Evolutionary conservation across 2,113 vertebrate genomes (phyloP), one percentile per base, ranked within the genome.

Genomic region (Xenopus laevis): DNA sequence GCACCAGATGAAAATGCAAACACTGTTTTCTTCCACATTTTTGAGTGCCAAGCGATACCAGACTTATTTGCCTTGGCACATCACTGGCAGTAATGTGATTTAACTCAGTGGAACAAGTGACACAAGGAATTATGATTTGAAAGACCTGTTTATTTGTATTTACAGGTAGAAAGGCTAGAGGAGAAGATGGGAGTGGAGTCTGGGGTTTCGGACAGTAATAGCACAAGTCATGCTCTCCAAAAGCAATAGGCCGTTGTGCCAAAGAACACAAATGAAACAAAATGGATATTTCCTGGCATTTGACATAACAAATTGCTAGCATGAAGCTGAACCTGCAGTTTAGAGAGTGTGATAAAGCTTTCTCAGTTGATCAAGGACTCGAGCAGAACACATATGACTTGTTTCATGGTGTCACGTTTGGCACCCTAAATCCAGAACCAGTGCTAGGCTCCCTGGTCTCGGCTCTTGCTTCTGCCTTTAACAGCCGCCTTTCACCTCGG

Each of bases 221-320:
- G 15, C 59, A 52, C 10, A 15, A 50, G 13, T 27, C 18, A 68
- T 44, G 57, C 27, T 74, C 85, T 86, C 83, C 83, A 89, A 81
- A 30, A 82, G 79, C 68, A 89, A 84, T 63, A 84, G 0, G 77
- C 40, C 12, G 61, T n/a, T 20, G 50, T 68, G 87, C 80, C 87
- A 87, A 86, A 78, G 74, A 73, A 80, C 79, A 84, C 82, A 89
- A 82, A 77, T 65, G 30, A 81, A 86, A 82, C 80, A 80, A 78
- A 72, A 73, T 20, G 68, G 78, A 16, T 78, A 78, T 81, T 87
- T 86, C 82, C 76, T 40, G 74, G 68, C 71, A 73, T 85, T 84
- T 71, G 77, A 84, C 75, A 23, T 15, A 82, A 82, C 73, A 72
- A 77, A 82, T 78, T 79, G 76, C 65, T 65, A 80, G 68, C 59